A percentile compares a stretch with the other conserved stretches of the same genome.
Conservation (phyloP, 64 coral and sea anemone genomes). For the Actinia equina region DNA sequence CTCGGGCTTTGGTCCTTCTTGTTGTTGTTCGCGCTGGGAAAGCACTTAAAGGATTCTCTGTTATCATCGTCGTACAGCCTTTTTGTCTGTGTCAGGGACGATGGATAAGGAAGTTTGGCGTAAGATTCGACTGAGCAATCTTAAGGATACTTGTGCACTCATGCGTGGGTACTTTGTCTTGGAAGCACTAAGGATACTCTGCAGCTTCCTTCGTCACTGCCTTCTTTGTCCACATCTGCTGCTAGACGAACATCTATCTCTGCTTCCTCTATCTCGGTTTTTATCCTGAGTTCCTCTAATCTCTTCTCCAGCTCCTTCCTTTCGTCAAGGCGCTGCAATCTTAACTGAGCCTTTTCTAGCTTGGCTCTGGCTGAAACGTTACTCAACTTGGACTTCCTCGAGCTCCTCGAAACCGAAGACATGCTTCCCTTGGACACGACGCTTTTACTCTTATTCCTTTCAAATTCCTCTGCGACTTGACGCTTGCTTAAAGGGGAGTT, state of each 20-base stretch:
- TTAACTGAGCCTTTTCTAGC: not conserved
- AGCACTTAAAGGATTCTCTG: not conserved
- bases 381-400: not conserved
- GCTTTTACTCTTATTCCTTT: not conserved
- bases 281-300: conserved; percentile 1
- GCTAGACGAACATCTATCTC: conserved; percentile 6
- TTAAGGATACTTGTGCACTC: not conserved
- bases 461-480: not conserved
- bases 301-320: conserved; percentile 9
- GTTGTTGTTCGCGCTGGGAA: not conserved
- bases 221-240: not conserved
- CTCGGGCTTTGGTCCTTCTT: not conserved
- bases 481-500: not conserved
- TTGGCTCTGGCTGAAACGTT: not conserved
- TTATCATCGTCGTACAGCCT: conserved; percentile 3
- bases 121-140: not conserved
- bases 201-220: not conserved
- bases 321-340: not conserved
- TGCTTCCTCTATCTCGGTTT: not conserved
- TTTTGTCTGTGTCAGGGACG: not conserved
- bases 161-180: not conserved
- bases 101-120: not conserved
- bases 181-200: not conserved
- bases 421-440: not conserved
- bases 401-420: not conserved